These are phyloP conservation scores for Agrenia bidenticulata DNA, from an alignment of 2,888 invertebrate species.

Conservation along the genomic window DNA sequence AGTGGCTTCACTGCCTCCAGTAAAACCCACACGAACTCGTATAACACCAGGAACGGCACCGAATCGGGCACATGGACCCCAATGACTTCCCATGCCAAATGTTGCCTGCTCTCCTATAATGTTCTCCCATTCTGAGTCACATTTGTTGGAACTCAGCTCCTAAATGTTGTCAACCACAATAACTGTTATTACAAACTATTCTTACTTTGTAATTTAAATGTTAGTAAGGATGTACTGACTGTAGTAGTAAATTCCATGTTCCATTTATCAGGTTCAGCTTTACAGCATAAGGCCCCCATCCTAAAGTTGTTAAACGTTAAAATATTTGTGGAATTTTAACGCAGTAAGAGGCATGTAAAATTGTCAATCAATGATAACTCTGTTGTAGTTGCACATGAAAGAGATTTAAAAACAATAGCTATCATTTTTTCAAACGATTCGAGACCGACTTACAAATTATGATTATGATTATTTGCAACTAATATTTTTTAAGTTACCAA, in stretches of 20 bases:
- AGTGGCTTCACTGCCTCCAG: slow-evolving; percentile 9
- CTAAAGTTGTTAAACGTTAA: too few relatives aligned
- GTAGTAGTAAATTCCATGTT: neutral
- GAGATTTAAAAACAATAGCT: too few relatives aligned
- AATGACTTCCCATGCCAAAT: slow-evolving; percentile 19
- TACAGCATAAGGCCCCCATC: neutral
- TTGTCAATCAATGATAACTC: too few relatives aligned
- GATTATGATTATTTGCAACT: too few relatives aligned
- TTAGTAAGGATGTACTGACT: neutral
- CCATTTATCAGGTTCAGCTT: neutral
- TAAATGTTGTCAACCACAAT: slow-evolving; percentile 1
- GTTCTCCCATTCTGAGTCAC: slow-evolving; percentile 16
- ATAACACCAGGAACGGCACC: slow-evolving; percentile 17
- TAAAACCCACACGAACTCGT: slow-evolving; percentile 11
- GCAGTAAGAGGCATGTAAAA: too few relatives aligned
- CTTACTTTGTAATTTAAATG: too few relatives aligned
- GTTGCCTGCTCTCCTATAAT: slow-evolving; percentile 11
- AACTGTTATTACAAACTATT: too few relatives aligned
- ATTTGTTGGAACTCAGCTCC: slow-evolving; percentile 15
- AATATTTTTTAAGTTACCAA: too few relatives aligned
- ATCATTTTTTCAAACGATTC: too few relatives aligned
- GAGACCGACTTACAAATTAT: too few relatives aligned
- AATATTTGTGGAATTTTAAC: too few relatives aligned
- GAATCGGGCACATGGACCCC: slow-evolving; percentile 14
- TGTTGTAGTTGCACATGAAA: too few relatives aligned